phyloP scores from a whole-genome alignment of 2,888 invertebrate species.

The Leptopterna dolabrata region DNA sequence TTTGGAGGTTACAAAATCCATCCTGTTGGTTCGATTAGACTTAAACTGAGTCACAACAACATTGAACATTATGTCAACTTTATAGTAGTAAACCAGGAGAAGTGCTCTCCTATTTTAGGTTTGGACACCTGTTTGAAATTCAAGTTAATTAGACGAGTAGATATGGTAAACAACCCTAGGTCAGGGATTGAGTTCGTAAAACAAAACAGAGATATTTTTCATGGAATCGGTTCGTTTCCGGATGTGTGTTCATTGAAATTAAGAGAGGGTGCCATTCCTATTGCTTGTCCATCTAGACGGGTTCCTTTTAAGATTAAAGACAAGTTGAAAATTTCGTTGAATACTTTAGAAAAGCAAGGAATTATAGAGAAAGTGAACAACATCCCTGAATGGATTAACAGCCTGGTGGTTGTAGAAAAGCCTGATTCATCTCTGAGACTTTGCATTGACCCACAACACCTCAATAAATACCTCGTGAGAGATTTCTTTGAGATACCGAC shows the following conservation, averaged over 20 bases:
- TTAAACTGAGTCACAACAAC: background rate
- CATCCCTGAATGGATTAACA: constrained; percentile 52
- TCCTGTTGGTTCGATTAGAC: background rate
- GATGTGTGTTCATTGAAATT: background rate
- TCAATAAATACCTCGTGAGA: too few species aligned
- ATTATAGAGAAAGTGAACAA: background rate
- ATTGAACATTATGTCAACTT: background rate
- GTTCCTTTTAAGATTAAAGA: background rate
- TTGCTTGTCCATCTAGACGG: background rate
- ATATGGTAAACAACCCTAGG: background rate
- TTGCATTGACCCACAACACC: too few species aligned
- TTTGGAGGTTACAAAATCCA: background rate
- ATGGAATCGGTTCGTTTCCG: too few species aligned
- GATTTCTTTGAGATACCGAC: constrained; percentile 55
- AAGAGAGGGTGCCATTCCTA: background rate
- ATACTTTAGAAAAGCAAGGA: background rate
- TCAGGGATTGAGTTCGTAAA: background rate
- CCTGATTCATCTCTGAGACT: constrained; percentile 56
- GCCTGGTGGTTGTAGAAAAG: constrained; percentile 56
- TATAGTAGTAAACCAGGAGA: too few species aligned
- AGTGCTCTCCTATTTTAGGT: background rate
- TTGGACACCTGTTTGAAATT: background rate
- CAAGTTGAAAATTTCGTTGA: background rate
- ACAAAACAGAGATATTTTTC: background rate
- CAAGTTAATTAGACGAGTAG: background rate